Conservation (phyloP, 1,140 invertebrate species). For the Sarcophaga bullata region DNA sequence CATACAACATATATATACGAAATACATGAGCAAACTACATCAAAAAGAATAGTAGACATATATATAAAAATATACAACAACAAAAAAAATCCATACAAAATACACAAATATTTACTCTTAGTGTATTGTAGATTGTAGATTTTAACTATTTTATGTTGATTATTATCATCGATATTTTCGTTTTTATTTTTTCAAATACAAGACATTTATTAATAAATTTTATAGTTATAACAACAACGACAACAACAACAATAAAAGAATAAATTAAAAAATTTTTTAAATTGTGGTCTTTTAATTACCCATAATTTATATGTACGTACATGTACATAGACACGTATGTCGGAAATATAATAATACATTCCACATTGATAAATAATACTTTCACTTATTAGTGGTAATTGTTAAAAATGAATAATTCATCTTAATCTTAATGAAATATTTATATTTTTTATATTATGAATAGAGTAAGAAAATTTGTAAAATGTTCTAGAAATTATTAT, state of each 20-base stretch:
- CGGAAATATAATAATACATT: not conserved
- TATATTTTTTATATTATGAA: no score
- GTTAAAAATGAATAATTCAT: no score
- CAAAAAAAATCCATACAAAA: not conserved
- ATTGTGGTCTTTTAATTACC: not conserved
- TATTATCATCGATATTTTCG: slow-evolving; percentile 76
- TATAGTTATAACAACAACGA: slow-evolving; percentile 73
- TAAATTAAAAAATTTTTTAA: slow-evolving; percentile 46
- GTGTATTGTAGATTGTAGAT: not conserved
- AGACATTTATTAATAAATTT: slow-evolving; percentile 11
- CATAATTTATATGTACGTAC: no score
- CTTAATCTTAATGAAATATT: no score
- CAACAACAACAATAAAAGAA: slow-evolving; percentile 73
- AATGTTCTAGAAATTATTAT: no score
- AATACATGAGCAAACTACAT: slow-evolving; percentile 13
- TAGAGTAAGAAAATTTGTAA: no score
- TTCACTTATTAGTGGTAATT: no score
- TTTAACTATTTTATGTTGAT: slow-evolving; percentile 71
- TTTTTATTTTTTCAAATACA: slow-evolving; percentile 68
- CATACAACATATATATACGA: no score
- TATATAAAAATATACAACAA: no score
- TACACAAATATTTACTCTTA: not conserved
- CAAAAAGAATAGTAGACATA: not conserved
- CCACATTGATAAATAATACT: no score
- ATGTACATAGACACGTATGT: not conserved